Evolutionary conservation across 2,113 vertebrate species (phyloP).

Genomic region (Thinocorus orbignyianus): DNA sequence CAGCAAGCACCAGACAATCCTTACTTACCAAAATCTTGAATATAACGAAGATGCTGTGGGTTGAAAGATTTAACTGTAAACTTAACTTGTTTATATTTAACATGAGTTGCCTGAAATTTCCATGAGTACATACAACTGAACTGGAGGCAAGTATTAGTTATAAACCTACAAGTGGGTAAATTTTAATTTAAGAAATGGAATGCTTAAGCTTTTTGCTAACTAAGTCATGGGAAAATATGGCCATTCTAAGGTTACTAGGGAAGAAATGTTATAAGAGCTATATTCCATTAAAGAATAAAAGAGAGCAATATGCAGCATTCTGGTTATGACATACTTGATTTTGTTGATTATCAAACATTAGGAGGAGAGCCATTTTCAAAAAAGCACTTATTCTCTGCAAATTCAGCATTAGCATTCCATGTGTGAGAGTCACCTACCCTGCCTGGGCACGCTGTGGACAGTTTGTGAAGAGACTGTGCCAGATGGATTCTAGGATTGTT

Average conservation of each 20-base stretch:
- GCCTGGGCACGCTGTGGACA: slow-evolving; percentile 94
- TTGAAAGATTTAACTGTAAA: background rate
- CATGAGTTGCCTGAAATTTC: background rate
- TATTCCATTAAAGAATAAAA: background rate
- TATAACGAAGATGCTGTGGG: background rate
- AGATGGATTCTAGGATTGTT: slow-evolving; percentile 93
- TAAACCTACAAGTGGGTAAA: background rate
- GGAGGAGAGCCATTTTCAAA: background rate
- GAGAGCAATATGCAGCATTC: background rate
- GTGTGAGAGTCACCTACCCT: slow-evolving; percentile 76
- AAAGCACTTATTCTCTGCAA: background rate
- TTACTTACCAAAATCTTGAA: background rate
- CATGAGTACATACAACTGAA: background rate
- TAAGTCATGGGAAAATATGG: background rate
- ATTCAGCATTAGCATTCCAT: background rate
- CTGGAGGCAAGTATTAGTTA: background rate
- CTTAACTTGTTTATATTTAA: background rate
- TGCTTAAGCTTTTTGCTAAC: background rate
- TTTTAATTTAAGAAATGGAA: background rate
- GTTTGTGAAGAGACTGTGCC: slow-evolving; percentile 95
- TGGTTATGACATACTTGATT: background rate
- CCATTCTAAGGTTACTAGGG: background rate
- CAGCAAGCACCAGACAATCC: background rate
- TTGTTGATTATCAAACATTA: background rate
- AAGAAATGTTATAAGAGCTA: background rate